Evolutionary conservation across 2,888 invertebrate species (phyloP).

Genomic region (Apotomis turbidana): DNA sequence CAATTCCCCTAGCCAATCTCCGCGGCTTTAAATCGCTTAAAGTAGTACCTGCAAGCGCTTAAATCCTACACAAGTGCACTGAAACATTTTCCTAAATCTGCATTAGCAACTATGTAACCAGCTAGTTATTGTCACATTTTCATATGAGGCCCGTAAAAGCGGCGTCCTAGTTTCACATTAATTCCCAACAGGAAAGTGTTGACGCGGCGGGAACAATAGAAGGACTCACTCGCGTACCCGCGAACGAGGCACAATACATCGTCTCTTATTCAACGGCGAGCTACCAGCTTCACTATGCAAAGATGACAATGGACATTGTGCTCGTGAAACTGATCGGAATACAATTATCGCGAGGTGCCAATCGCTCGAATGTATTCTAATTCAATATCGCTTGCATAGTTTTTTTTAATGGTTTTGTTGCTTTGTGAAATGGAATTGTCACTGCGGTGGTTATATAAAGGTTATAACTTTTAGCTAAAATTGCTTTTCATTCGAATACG

Average conservation of each 20-base stretch:
- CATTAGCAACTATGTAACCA: constrained; percentile 17
- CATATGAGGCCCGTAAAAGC: constrained; percentile 33
- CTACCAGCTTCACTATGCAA: constrained; percentile 24
- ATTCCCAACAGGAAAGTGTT: constrained; percentile 37
- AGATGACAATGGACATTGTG: constrained; percentile 32
- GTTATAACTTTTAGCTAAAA: constrained; percentile 2
- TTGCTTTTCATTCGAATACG: neutral
- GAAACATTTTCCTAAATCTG: constrained; percentile 8
- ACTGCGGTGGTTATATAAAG: neutral
- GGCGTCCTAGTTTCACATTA: constrained; percentile 33
- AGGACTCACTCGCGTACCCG: constrained; percentile 30
- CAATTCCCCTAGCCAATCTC: no score
- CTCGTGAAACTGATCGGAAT: constrained; percentile 28
- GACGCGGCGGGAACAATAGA: constrained; percentile 33
- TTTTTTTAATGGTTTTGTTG: constrained; percentile 19
- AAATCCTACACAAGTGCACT: neutral
- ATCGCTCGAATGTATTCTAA: constrained; percentile 40
- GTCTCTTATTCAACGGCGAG: constrained; percentile 29
- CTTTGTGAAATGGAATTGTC: constrained; percentile 18
- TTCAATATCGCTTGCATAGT: constrained; percentile 38
- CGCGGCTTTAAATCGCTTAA: neutral
- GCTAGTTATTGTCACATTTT: constrained; percentile 26
- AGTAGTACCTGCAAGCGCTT: constrained; percentile 11
- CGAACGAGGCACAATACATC: constrained; percentile 27
- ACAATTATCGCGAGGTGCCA: constrained; percentile 36